A percentile compares a stretch with the other conserved stretches of the same genome.
Evolutionary conservation across 2,888 invertebrate genomes (phyloP).

Genomic region (Andrena flavipes): DNA sequence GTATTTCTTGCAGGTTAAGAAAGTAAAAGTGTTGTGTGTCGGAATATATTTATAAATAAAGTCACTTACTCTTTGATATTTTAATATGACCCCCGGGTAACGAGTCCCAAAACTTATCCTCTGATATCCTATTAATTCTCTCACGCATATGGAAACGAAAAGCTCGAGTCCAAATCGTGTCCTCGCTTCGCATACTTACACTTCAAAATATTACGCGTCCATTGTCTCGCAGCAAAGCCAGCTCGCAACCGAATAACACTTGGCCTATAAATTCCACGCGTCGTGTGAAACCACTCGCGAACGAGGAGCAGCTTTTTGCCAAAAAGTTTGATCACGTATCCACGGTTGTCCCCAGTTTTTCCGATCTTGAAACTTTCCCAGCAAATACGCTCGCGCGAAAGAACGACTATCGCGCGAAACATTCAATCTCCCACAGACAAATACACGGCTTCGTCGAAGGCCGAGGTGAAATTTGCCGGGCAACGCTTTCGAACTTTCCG

Average conservation of each 20-base stretch:
- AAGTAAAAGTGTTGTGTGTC: no score
- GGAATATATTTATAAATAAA: no score
- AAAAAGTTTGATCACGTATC: constrained; percentile 9
- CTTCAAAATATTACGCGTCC: not conserved
- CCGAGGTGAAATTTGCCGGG: constrained; percentile 17
- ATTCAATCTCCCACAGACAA: constrained; percentile 31
- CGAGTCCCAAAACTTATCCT: no score
- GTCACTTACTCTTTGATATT: no score
- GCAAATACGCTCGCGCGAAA: constrained; percentile 28
- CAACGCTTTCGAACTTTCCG: constrained; percentile 42
- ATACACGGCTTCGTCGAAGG: constrained; percentile 27
- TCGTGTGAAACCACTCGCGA: not conserved
- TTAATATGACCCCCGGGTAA: no score
- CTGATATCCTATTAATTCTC: no score
- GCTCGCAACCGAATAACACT: constrained; percentile 9
- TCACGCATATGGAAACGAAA: no score
- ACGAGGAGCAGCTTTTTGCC: constrained; percentile 6
- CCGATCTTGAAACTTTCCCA: constrained; percentile 27
- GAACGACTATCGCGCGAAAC: constrained; percentile 21
- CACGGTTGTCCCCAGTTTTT: constrained; percentile 18
- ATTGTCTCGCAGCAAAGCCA: not conserved
- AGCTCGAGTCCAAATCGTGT: no score
- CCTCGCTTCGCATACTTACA: not conserved
- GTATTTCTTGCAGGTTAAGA: no score
- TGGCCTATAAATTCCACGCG: constrained; percentile 14